Evolutionary conservation across 2,888 invertebrate species (phyloP).

Genomic region (Sceliomorpha sp.): DNA sequence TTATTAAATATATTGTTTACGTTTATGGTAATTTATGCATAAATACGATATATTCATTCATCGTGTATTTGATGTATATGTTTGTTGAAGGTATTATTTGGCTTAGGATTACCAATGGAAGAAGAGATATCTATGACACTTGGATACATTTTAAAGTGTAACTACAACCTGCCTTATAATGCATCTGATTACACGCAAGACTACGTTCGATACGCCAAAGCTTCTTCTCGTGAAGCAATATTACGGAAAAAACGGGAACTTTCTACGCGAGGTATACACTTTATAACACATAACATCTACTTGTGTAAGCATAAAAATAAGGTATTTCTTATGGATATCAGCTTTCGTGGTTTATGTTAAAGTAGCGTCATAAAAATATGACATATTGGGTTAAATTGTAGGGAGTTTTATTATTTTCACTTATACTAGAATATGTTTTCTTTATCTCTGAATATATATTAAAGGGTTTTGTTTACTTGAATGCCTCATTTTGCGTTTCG

Average conservation of each 20-base stretch:
- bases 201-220: slow-evolving; percentile 60
- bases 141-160: slow-evolving; percentile 86
- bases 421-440: no score
- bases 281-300: slow-evolving; percentile 20
- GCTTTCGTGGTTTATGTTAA: slow-evolving; percentile 38
- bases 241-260: slow-evolving; percentile 42
- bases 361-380: slow-evolving; percentile 23
- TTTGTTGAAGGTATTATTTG: slow-evolving; percentile 83
- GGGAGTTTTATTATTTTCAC: no score
- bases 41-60: no score
- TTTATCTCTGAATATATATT: no score
- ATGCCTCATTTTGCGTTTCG: no score
- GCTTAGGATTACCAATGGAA: slow-evolving; percentile 85
- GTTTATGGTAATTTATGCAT: no score
- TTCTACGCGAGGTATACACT: slow-evolving; percentile 48
- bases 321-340: slow-evolving; percentile 39
- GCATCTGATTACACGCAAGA: slow-evolving; percentile 83
- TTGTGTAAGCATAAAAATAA: slow-evolving; percentile 6
- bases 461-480: no score
- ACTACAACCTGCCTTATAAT: slow-evolving; percentile 85
- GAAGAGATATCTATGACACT: slow-evolving; percentile 84
- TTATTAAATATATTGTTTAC: no score
- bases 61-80: no score
- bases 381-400: background rate
- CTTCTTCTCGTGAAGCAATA: slow-evolving; percentile 39